Base-by-base conservation (phyloP, 1,140 invertebrate genomes). In the Tigriopus japonicus region DNA sequence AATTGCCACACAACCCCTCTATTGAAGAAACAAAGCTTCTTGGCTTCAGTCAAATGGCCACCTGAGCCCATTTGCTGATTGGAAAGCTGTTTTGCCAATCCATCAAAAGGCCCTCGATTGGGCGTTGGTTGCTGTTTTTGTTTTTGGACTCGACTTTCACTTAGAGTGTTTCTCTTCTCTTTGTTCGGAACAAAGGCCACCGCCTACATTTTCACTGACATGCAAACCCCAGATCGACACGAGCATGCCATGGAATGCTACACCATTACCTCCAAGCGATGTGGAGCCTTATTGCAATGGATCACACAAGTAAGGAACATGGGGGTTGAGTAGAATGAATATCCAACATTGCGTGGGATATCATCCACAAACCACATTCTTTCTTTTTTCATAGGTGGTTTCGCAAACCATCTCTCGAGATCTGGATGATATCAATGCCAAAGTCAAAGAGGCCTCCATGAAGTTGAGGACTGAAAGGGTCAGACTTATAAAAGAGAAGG, bases 361-460 rank as follows among this genome's bases (percentile, higher is more conserved):
- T 12, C 21, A 21, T 49, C 45, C 21, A 6, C 5, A 49, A 49
- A 35, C 3, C 3, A 5, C 3, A 9, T 35, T 35, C 9, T 5
- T 21, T 49, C 17, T 54, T 54, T 54, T 54, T n/a, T 54, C 14
- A 13, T 14, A 64, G 63, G 63, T 64, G 14, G 62, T 64, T 14
- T 51, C 53, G 17, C 41, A 42, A 17, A 64, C 63, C 19, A 64
- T 64, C 24, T 41, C 53, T 42, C 49, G 28, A 12, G 63, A 64
- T 41, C 45, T 64, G 1, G 41, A 62, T 15, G 59, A 56, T 19
- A 64, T 64, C 43, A 64, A 64, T 40, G 53, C 58, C 15, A 64
- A 62, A 40, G 61, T 64, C 9, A 64, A 63, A 43, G 54, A 60
- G 1, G 60, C 53, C 14, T 42, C 63, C 7, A 19, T 58, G 14